Evolutionary conservation across 2,888 invertebrate genomes (phyloP), one percentile per base, ranked within the genome.

Genomic region (Nasonia oneida): DNA sequence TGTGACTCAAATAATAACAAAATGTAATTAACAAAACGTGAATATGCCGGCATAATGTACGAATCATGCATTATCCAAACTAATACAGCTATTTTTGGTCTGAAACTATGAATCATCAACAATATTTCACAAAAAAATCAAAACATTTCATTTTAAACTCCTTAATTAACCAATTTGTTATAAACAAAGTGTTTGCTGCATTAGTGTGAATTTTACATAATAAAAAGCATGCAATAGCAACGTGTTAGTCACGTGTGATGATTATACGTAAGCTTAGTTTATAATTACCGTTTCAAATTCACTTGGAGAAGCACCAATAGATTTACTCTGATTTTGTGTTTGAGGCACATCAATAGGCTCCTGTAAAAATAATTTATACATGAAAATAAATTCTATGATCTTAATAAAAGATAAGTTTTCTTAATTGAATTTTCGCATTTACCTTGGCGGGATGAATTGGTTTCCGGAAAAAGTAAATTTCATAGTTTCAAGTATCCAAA

Each of bases 381-480:
- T 84, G 15, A 61, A 84, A 71, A 74, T 86, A 76, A 75, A 81
- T 81, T 37, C n/a, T 53, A 74, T 86, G 90, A 12, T 42, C 71
- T n/a, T 29, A 57, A 71, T 8, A 67, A 75, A 75, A 15, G 18
- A 67, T 67, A 61, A 53, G 57, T 18, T 83, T 76, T 74, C 71
- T 81, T 88, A 77, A 81, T 39, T 47, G 53, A 70, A 74, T 83
- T 70, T 81, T 81, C 75, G 42, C 84, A 90, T 93, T 91, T 92
- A 95, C 95, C 94, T 95, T 95, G 70, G 94, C 94, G 14, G 96
- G 96, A 91, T 95, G 96, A 71, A 96, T 95, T 6, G 96, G 94
- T 89, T 95, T 94, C 82, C 96, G 95, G 94, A 98, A 98, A 93
- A 96, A 97, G 91, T 97, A 97, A 79, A 97, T 95, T 94, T 99